A percentile compares a stretch with the other conserved stretches of the same genome.
Evolutionary conservation across 2,797 vertebrate genomes (phyloP).

Genomic region (Platalea minor): DNA sequence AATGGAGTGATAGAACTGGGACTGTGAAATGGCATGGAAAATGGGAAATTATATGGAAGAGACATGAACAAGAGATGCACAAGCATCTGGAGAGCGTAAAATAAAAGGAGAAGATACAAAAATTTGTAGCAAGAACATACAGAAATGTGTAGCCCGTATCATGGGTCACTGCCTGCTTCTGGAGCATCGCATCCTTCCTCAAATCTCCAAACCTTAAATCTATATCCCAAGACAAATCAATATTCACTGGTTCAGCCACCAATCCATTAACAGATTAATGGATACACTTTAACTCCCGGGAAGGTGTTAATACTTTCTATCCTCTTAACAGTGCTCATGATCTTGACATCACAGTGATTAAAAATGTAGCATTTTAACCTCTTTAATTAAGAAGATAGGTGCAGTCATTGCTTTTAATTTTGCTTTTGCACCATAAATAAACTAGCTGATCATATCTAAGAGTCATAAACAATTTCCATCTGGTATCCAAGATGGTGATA

Average conservation of each 20-base stretch:
- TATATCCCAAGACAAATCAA: neutral
- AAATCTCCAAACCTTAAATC: neutral
- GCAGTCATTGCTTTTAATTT: slow-evolving; percentile 44
- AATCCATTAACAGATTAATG: neutral
- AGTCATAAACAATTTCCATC: slow-evolving; percentile 55
- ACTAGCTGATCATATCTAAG: slow-evolving; percentile 10
- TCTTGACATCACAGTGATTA: slow-evolving; percentile 24
- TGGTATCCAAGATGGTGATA: slow-evolving; percentile 41
- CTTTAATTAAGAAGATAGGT: slow-evolving; percentile 42
- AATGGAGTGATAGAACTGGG: neutral
- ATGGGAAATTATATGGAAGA: neutral
- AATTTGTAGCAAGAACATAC: neutral
- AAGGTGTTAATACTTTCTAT: slow-evolving; percentile 46
- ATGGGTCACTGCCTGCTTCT: neutral
- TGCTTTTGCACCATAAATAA: slow-evolving; percentile 60
- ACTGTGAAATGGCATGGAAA: neutral
- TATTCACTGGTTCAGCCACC: neutral
- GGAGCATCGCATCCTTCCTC: neutral
- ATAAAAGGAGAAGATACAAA: neutral
- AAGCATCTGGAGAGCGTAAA: neutral
- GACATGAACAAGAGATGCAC: neutral
- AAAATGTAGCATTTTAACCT: neutral
- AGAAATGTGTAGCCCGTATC: neutral
- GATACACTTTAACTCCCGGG: neutral
- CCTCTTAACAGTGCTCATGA: slow-evolving; percentile 6